phyloP scores from a whole-genome alignment of 2,797 vertebrate species.

The Pangasius macronema region DNA sequence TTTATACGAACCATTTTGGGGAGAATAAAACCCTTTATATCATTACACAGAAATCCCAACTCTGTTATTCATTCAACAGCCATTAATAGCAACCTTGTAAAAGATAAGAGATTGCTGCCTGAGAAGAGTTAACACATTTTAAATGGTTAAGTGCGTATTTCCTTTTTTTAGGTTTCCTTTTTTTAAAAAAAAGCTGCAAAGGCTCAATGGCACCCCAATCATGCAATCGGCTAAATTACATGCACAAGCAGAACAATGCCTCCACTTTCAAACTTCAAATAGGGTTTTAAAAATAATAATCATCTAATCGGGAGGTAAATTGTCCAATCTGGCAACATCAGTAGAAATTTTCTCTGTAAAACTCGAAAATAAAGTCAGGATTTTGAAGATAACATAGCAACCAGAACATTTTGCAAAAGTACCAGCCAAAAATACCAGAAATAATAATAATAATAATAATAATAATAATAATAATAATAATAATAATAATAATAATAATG shows the following conservation, averaged over 20 bases:
- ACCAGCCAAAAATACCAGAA: not conserved
- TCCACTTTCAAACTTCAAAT: not conserved
- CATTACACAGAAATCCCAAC: not conserved
- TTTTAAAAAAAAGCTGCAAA: not conserved
- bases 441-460: not conserved
- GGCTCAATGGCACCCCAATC: not conserved
- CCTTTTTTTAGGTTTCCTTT: too few species aligned
- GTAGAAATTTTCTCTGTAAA: conserved; percentile 27
- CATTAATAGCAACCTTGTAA: not conserved
- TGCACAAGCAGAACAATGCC: not conserved
- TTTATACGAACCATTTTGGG: not conserved
- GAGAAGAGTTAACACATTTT: not conserved
- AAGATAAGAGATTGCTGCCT: not conserved
- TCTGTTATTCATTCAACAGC: not conserved
- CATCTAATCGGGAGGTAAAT: not conserved
- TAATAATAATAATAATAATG: not conserved
- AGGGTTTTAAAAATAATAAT: not conserved
- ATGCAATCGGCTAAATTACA: not conserved
- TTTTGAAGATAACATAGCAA: not conserved
- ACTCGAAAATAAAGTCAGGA: not conserved
- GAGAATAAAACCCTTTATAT: not conserved
- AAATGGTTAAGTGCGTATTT: not conserved
- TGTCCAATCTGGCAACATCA: not conserved
- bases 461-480: not conserved
- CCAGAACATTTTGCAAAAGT: conserved; percentile 2